These are phyloP conservation scores for Chlorops oryzae DNA, from an alignment of 1,140 invertebrate genomes.

Conservation along the genomic window DNA sequence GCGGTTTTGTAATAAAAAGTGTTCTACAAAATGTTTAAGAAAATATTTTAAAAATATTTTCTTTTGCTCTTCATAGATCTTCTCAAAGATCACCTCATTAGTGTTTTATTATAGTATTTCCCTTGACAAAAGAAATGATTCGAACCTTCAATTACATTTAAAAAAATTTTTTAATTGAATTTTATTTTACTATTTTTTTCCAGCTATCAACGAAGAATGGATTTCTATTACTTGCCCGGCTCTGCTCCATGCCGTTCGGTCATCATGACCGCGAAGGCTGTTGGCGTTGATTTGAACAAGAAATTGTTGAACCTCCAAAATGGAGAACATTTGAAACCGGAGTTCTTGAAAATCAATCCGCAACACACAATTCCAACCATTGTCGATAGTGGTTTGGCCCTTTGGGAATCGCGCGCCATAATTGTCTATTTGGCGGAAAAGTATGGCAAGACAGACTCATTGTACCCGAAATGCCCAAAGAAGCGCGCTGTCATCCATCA, in stretches of 20 bases:
- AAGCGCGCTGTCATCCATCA: constrained; percentile 64
- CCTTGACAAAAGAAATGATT: too few relatives aligned
- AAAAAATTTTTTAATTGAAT: too few relatives aligned
- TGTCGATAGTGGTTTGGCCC: constrained; percentile 57
- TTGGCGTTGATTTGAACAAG: constrained; percentile 67
- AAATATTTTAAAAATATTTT: too few relatives aligned
- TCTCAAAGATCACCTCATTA: too few relatives aligned
- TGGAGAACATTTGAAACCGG: constrained; percentile 61
- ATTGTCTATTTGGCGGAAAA: constrained; percentile 60
- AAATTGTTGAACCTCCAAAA: constrained; percentile 57
- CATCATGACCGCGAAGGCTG: constrained; percentile 57
- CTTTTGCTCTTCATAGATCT: too few relatives aligned
- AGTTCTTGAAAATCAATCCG: constrained; percentile 58
- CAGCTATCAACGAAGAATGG: constrained; percentile 25
- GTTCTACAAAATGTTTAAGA: too few relatives aligned
- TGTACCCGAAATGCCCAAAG: constrained; percentile 63
- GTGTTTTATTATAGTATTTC: too few relatives aligned
- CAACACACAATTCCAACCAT: constrained; percentile 60
- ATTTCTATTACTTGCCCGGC: constrained; percentile 61
- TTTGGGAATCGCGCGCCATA: constrained; percentile 67
- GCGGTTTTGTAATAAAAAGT: too few relatives aligned
- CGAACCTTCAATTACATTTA: too few relatives aligned
- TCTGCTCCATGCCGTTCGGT: constrained; percentile 66
- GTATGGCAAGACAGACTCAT: constrained; percentile 59
- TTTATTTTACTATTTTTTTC: neutral